Base-by-base conservation (phyloP, 1,140 invertebrate species). In the Dysdera silvatica region DNA sequence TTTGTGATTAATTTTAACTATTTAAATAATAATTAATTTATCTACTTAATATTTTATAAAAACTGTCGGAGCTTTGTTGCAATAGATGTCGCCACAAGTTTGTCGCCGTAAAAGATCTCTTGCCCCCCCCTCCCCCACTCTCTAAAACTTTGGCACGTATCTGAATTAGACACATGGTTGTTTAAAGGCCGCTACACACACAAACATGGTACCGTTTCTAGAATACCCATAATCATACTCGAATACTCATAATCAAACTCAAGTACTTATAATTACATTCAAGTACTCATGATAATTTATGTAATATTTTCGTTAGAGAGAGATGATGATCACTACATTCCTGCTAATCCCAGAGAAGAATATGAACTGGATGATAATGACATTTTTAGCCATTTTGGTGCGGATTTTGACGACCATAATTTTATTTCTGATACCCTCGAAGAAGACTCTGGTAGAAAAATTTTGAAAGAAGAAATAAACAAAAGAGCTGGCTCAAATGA, bases 291-390 rank as follows among this genome's bases (percentile, higher is more conserved):
- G 8, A n/a, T 8, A 10, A 1, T 8, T 45, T 10, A 1, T 49
- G 26, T 49, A 7, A 5, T n/a, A 33, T 32, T 52, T 31, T 10
- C 18, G 56, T 52, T 55, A 23, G n/a, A 48, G 12, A 55, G 61
- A 53, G 61, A 63, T 31, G 61, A 63, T 3, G 61, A 56, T 18
- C 52, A 40, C 4, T 56, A 49, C 16, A n/a, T 63, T n/a, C 61
- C 61, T 8, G 35, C 56, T 3, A 24, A 43, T 3, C 61, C 61
- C 14, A 41, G 61, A 23, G 55, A 52, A 6, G 61, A 63, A n/a
- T 63, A 63, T 18, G 61, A 63, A 31, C 18, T 63, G 8, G 61
- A 63, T 12, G 61, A 63, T 41, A 53, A 63, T 5, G 61, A 63
- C 28, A 61, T 61, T 12, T 40, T 54, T 14, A 49, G 37, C 31